Base-by-base conservation (phyloP, 2,797 vertebrate genomes). In the Apogon hyalosoma region DNA sequence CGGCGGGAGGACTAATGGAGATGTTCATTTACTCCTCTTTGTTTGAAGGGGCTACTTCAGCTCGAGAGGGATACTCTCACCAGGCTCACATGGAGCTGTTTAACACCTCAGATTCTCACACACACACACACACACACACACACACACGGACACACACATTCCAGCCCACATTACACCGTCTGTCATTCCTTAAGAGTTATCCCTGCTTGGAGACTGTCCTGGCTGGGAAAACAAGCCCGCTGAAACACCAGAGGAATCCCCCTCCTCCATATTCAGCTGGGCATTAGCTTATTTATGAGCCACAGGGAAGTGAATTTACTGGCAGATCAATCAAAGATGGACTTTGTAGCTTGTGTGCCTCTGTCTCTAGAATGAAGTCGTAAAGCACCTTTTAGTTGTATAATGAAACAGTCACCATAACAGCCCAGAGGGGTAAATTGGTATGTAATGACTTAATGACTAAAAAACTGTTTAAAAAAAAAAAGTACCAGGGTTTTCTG, bases 11-110 rank as follows among this genome's bases (percentile, higher is more conserved):
- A 87, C 83, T 90, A 95, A 94, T 91, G 93, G 93, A 95, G 96
- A 96, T 90, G 92, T 95, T 92, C 88, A 92, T 95, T 95, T 93
- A 90, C 91, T 95, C 94, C 88, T 93, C 93, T 93, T 92, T 94
- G 92, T 96, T 97, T 95, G 91, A 95, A 95, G 93, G 93, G 93
- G 95, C 93, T 95, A 94, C 94, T 96, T 92, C 90, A 93, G 80
- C 88, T 91, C 21, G 86, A 88, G 88, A 84, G 77, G 81, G 88
- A 90, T 83, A 73, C 88, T 88, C 83, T 84, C 86, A 82, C 75
- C 85, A 84, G 82, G 79, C 82, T 82, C 91, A 92, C 88, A 90
- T 92, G 92, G 90, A 67, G 79, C 87, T 89, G 84, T 86, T 92
- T 90, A 91, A 91, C 91, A 85, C 88, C 92, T 88, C 80, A 60